Evolutionary conservation across 2,113 vertebrate species (phyloP).

Genomic region (Eublepharis macularius): DNA sequence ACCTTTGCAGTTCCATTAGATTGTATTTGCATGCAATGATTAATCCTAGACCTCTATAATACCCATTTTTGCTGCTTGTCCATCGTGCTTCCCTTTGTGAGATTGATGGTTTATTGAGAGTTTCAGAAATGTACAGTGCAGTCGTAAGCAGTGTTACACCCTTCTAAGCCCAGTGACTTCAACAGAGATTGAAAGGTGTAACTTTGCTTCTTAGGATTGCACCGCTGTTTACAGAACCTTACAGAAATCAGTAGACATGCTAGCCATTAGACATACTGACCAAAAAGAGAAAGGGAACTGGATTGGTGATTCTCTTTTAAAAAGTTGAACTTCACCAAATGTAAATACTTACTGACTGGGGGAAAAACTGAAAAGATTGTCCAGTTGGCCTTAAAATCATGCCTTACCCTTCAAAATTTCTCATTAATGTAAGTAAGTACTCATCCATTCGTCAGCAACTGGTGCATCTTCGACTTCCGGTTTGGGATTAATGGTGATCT

Average conservation of each 20-base stretch:
- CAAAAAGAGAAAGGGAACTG: neutral
- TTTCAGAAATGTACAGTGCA: neutral
- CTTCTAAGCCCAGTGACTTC: no score
- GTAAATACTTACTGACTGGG: neutral
- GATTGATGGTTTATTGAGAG: neutral
- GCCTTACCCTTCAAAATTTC: neutral
- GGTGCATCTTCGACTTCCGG: neutral
- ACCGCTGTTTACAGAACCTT: neutral
- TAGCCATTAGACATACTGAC: neutral
- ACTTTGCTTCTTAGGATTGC: no score
- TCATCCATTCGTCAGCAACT: neutral
- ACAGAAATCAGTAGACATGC: neutral
- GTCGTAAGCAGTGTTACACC: no score
- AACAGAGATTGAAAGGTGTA: no score
- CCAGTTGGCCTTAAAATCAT: no score
- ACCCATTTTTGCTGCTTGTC: neutral
- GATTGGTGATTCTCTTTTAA: neutral
- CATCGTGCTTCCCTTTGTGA: neutral
- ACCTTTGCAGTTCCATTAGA: no score
- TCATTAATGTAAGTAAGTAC: slow-evolving; percentile 27
- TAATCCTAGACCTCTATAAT: no score
- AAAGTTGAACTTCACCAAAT: neutral
- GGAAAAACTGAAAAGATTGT: neutral
- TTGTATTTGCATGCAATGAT: no score
- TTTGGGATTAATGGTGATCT: no score